phyloP scores from a whole-genome alignment of 2,113 vertebrate genomes.

The Silurus asotus region DNA sequence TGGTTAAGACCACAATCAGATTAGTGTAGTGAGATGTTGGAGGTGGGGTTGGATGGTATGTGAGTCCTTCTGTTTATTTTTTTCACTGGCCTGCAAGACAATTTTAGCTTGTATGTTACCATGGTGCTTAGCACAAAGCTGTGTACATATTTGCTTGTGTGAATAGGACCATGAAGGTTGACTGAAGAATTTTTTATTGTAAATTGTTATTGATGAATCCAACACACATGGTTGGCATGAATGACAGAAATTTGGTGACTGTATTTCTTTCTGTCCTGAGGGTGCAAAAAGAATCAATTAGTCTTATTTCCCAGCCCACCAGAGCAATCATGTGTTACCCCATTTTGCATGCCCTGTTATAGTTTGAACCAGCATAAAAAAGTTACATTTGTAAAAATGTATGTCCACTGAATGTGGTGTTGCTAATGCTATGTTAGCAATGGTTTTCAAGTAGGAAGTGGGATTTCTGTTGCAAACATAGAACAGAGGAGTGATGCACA shows the following conservation, averaged over 20 bases:
- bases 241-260: neutral
- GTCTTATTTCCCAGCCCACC: neutral
- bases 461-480: neutral
- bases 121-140: constrained; percentile 14
- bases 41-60: constrained; percentile 12
- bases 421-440: neutral
- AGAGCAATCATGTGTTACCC: neutral
- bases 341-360: neutral
- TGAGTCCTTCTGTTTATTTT: neutral
- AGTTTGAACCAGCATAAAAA: neutral
- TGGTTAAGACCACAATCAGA: neutral
- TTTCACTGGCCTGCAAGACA: constrained; percentile 22
- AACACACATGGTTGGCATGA: neutral
- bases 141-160: constrained; percentile 30
- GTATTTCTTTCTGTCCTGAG: neutral
- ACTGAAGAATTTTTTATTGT: constrained; percentile 12
- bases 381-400: neutral
- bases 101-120: constrained; percentile 29
- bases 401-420: neutral
- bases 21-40: constrained; percentile 10
- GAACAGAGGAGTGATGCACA: neutral
- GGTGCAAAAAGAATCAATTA: neutral
- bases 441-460: neutral
- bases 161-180: neutral
- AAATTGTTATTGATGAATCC: neutral